These are phyloP conservation scores for Acromyrmex echinatior DNA, from an alignment of 1,140 invertebrate genomes.

Conservation along the genomic window DNA sequence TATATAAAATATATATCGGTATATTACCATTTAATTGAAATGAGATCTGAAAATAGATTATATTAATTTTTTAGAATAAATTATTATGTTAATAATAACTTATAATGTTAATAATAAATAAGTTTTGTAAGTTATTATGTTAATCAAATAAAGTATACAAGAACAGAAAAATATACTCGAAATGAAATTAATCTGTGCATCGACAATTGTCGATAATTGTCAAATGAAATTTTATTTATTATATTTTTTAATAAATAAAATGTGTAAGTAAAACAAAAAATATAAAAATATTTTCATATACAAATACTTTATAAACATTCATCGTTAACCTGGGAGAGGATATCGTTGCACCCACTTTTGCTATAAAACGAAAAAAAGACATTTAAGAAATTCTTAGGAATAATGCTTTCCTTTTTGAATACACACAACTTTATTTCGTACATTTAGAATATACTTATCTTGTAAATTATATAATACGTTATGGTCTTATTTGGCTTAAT, in stretches of 20 bases:
- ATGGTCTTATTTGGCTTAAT: constrained; percentile 64
- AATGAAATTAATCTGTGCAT: not conserved
- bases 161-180: not conserved
- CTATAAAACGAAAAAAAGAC: not conserved
- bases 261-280: not conserved
- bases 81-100: not conserved
- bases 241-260: not conserved
- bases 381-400: not conserved
- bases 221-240: not conserved
- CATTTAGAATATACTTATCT: constrained; percentile 54
- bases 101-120: not conserved
- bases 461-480: constrained; percentile 62
- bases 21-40: not conserved
- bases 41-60: not conserved
- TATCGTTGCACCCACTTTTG: not conserved
- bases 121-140: not conserved
- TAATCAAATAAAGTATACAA: not conserved
- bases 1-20: not conserved
- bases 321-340: not conserved
- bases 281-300: not conserved
- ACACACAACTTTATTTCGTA: constrained; percentile 57
- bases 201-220: not conserved
- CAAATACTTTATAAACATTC: not conserved
- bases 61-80: not conserved
- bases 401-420: constrained; percentile 29